Base-by-base conservation (phyloP, 2,888 invertebrate species). In the Tupiocoris notatus region DNA sequence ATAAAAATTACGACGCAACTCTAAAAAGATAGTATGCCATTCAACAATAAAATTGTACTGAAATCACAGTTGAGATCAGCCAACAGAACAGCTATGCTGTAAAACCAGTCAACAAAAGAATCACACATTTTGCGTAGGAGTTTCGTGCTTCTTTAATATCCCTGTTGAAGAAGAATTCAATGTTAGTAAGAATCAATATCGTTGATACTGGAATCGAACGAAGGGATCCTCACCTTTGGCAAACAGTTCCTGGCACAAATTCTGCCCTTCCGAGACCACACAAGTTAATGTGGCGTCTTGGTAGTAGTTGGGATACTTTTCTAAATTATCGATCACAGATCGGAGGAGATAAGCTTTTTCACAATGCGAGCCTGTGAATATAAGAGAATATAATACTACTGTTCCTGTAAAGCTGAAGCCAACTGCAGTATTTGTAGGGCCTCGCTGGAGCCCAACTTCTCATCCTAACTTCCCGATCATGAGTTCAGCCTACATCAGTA, bases 241-340 rank as follows among this genome's bases (percentile, higher is more conserved):
- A 82, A 89, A 87, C 80, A 89, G 89, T 75, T 89, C 86, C 59
- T 87, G 86, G 81, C 89, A 91, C 21, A 96, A 85, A 63, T 88
- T 88, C 82, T 93, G 92, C 82, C 89, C 90, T 83, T 94, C 92
- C 78, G 89, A 88, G 17, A 94, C 86, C 23, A 90, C 89, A 85
- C 94, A 97, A 0, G 94, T 90, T 79, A 99, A 83, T 0, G 92
- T 91, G 0, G 90, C 90, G 82, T 89, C 90, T 83, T 92, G 87
- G 84, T 98, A 99, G 84, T 94, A 98, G 81, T 94, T 88, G 0
- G 90, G 84, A 82, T 90, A 85, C 81, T 95, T 85, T 85, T 94
- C 90, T 80, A 99, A 89, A 83, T 99, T 98, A 83, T 89, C 89
- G 70, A 99, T 97, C 73, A 98, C 94, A 6, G 92, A 92, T 63